Percentiles rank a stretch among this genome's conserved stretches.
Conservation (phyloP, 2,888 invertebrate genomes). For the Stenurella melanura region DNA sequence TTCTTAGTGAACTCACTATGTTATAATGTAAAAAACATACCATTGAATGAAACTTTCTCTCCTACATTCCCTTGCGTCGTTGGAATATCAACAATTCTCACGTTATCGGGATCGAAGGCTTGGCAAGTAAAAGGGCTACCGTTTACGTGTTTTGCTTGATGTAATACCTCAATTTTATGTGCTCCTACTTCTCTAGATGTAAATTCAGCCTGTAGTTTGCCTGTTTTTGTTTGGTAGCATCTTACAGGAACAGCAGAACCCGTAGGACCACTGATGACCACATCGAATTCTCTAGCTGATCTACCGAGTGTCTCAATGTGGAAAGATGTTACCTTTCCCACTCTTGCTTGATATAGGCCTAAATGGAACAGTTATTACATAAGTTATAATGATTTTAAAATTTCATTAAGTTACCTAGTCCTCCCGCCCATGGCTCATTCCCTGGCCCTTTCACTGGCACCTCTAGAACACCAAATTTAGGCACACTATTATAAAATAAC, state of each 20-base stretch:
- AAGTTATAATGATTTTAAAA: not conserved
- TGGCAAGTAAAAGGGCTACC: slow-evolving; percentile 97
- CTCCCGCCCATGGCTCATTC: slow-evolving; percentile 78
- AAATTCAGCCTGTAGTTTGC: slow-evolving; percentile 95
- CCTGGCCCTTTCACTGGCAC: slow-evolving; percentile 75
- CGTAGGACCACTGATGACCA: slow-evolving; percentile 80
- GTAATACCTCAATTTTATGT: slow-evolving; percentile 86
- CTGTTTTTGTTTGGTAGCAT: slow-evolving; percentile 97
- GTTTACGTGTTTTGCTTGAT: slow-evolving; percentile 90
- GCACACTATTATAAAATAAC: slow-evolving; percentile 90
- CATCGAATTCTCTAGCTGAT: slow-evolving; percentile 92
- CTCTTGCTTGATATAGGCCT: slow-evolving; percentile 90
- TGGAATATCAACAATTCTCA: slow-evolving; percentile 85
- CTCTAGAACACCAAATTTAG: slow-evolving; percentile 78
- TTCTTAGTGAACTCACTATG: too few relatives aligned
- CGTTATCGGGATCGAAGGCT: slow-evolving; percentile 90
- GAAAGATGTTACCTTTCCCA: slow-evolving; percentile 89
- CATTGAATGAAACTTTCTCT: slow-evolving; percentile 87
- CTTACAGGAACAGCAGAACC: slow-evolving; percentile 75
- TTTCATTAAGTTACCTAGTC: slow-evolving; percentile 76
- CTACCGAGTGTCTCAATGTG: slow-evolving; percentile 91
- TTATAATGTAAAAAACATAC: slow-evolving; percentile 72
- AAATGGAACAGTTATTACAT: slow-evolving; percentile 64
- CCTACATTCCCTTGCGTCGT: slow-evolving; percentile 87
- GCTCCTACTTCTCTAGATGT: slow-evolving; percentile 86